A percentile compares a stretch with the other conserved stretches of the same genome.
Evolutionary conservation across 92 coral and sea anemone species (phyloP).

Genomic region (Galaxea fascicularis): DNA sequence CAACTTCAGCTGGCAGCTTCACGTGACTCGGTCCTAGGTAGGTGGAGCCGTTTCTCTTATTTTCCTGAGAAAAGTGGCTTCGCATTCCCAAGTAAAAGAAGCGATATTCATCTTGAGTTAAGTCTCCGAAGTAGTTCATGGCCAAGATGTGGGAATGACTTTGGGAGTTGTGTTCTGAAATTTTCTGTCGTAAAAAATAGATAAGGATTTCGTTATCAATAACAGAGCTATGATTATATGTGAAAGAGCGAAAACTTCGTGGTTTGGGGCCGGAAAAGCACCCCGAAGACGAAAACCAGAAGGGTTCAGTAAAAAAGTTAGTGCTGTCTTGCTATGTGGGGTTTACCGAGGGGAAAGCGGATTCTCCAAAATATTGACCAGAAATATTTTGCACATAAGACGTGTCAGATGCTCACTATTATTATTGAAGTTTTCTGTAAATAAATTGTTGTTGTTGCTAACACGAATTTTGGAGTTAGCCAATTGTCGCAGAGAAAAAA

Average conservation of each 20-base stretch:
- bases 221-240: neutral
- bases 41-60: constrained; percentile 29
- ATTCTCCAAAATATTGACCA: too few species aligned
- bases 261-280: too few species aligned
- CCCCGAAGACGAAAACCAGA: too few species aligned
- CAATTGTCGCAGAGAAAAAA: neutral
- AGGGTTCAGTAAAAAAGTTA: too few species aligned
- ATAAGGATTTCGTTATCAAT: neutral
- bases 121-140: constrained; percentile 91
- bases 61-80: constrained; percentile 46
- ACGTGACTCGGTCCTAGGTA: constrained; percentile 53
- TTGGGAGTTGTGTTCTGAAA: constrained; percentile 71
- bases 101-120: constrained; percentile 79
- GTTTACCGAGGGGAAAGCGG: too few species aligned
- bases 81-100: constrained; percentile 66
- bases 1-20: constrained; percentile 57
- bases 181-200: constrained; percentile 54
- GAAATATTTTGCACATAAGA: too few species aligned
- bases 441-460: too few species aligned
- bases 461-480: too few species aligned
- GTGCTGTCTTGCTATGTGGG: too few species aligned
- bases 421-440: too few species aligned
- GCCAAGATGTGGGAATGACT: constrained; percentile 66
- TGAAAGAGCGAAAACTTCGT: too few species aligned
- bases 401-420: too few species aligned